phyloP scores from a whole-genome alignment of 1,140 invertebrate genomes.

The Pemphigus obesinymphae region DNA sequence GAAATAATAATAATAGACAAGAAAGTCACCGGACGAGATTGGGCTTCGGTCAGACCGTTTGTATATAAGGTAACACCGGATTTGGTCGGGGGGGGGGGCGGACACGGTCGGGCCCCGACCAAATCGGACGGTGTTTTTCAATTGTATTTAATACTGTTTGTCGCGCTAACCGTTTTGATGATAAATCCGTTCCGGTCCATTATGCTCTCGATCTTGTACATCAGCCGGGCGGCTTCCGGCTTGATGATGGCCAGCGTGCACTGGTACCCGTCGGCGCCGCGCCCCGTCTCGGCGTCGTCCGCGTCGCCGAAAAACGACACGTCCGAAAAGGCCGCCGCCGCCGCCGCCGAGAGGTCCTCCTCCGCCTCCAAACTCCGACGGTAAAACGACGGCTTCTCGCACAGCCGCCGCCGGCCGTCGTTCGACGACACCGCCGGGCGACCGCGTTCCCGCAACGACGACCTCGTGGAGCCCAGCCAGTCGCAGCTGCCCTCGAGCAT shows the following conservation, averaged over 20 bases:
- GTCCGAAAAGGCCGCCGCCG: not conserved
- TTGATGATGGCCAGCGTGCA: slow-evolving; percentile 1
- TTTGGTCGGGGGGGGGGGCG: no score
- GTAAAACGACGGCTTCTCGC: not conserved
- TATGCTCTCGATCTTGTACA: not conserved
- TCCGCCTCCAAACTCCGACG: not conserved
- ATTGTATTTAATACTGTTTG: not conserved
- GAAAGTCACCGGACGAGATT: no score
- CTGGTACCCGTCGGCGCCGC: not conserved
- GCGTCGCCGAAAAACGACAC: not conserved
- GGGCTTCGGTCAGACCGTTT: no score
- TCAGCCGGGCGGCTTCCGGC: not conserved
- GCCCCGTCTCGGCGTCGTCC: not conserved
- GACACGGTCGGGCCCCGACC: no score
- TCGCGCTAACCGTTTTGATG: not conserved
- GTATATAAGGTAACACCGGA: no score
- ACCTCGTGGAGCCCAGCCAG: not conserved
- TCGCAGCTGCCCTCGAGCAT: not conserved
- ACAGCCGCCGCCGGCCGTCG: no score
- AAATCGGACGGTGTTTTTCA: no score
- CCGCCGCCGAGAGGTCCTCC: not conserved
- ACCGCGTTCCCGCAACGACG: not conserved
- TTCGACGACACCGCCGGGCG: not conserved
- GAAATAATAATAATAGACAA: no score
- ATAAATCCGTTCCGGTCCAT: slow-evolving; percentile 8